A percentile compares a stretch with the other conserved stretches of the same genome.
Conservation (phyloP, 2,113 vertebrate species). For the Dascyllus trimaculatus region DNA sequence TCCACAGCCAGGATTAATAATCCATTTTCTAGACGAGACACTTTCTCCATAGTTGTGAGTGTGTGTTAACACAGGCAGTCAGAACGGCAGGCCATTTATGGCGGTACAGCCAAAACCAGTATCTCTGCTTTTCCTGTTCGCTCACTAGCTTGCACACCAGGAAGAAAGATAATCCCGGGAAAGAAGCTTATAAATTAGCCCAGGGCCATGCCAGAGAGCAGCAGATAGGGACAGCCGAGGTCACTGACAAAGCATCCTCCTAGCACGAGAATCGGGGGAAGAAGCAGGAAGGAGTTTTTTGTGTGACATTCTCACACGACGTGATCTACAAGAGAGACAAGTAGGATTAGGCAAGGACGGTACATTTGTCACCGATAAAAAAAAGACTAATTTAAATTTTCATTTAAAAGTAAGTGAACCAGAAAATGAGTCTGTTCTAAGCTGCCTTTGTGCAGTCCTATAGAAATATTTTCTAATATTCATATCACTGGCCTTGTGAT, state of each 20-base stretch:
- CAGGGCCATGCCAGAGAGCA: slow-evolving; percentile 72
- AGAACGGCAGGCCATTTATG: slow-evolving; percentile 47
- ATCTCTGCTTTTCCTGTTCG: slow-evolving; percentile 54
- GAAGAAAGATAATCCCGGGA: slow-evolving; percentile 81
- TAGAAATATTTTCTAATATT: not conserved
- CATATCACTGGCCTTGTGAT: not conserved
- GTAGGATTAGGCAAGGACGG: slow-evolving; percentile 16
- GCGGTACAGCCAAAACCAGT: slow-evolving; percentile 49
- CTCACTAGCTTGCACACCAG: slow-evolving; percentile 68
- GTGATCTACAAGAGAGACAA: slow-evolving; percentile 15
- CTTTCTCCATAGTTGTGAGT: slow-evolving; percentile 23
- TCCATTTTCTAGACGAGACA: slow-evolving; percentile 18
- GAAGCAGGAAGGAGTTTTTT: slow-evolving; percentile 27
- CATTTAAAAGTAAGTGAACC: not conserved
- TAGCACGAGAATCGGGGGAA: slow-evolving; percentile 33
- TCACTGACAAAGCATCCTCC: slow-evolving; percentile 69
- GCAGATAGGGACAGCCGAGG: slow-evolving; percentile 70
- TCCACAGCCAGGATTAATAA: slow-evolving; percentile 6
- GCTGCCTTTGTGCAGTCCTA: not conserved
- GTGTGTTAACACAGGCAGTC: slow-evolving; percentile 21
- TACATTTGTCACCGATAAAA: not conserved
- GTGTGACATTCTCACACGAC: slow-evolving; percentile 24
- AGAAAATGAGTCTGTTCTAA: not conserved
- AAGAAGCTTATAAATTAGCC: slow-evolving; percentile 86
- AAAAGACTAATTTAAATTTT: not conserved